Evolutionary conservation across 2,888 invertebrate species (phyloP).

Genomic region (Spialia ferax): DNA sequence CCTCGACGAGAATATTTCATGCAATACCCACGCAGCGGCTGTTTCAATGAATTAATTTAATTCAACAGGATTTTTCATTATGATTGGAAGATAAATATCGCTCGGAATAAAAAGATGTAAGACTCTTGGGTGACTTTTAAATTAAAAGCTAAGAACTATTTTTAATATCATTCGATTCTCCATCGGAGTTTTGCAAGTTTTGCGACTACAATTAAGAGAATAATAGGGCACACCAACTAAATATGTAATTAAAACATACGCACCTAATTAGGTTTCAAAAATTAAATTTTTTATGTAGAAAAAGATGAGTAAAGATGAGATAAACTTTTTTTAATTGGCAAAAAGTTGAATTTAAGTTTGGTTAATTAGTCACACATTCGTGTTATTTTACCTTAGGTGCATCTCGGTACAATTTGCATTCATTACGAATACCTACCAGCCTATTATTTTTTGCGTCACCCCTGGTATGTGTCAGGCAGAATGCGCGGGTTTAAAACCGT

Average conservation of each 20-base stretch:
- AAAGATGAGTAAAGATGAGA: background rate
- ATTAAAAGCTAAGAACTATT: too few species aligned
- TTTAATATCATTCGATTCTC: background rate
- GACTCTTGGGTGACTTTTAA: background rate
- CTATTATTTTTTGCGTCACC: slow-evolving; percentile 3
- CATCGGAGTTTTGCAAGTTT: background rate
- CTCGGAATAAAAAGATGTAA: slow-evolving; percentile 5
- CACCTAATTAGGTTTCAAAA: too few species aligned
- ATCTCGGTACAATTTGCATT: slow-evolving; percentile 1
- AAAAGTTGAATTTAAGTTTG: background rate
- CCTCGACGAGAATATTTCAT: slow-evolving; percentile 30
- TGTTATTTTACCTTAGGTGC: background rate
- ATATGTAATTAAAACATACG: too few species aligned
- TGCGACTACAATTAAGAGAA: too few species aligned
- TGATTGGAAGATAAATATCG: slow-evolving; percentile 16
- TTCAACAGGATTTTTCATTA: slow-evolving; percentile 23
- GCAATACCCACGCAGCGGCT: slow-evolving; percentile 16
- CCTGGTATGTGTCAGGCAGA: slow-evolving; percentile 21
- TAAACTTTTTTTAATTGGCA: background rate
- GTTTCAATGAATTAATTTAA: slow-evolving; percentile 37
- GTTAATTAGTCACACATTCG: background rate
- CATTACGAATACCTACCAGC: slow-evolving; percentile 1
- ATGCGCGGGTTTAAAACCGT: slow-evolving; percentile 20
- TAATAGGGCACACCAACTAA: too few species aligned
- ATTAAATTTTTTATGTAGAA: too few species aligned